Conservation (phyloP, 2,113 vertebrate species). For the Plectropomus leopardus region DNA sequence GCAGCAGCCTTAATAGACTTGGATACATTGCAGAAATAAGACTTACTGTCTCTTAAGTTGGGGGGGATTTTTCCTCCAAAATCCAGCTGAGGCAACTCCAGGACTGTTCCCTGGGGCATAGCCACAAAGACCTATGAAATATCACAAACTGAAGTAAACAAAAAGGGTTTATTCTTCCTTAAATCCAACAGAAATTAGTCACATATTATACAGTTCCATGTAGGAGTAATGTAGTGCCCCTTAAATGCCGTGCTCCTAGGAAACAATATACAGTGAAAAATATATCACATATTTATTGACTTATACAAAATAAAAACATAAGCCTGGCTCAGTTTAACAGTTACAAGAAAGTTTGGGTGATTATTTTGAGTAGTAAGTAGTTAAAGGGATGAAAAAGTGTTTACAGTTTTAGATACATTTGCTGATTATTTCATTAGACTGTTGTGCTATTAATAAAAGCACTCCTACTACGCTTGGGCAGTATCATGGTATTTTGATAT, state of each 20-base stretch:
- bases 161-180: not conserved
- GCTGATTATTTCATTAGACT: too few relatives aligned
- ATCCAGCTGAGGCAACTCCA: too few relatives aligned
- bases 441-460: not conserved
- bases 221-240: not conserved
- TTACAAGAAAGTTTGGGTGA: too few relatives aligned
- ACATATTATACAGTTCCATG: too few relatives aligned
- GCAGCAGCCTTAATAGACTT: not conserved
- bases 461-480: too few relatives aligned
- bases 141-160: not conserved
- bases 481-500: too few relatives aligned
- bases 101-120: not conserved
- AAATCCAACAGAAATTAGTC: not conserved
- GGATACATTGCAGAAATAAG: not conserved
- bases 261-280: not conserved
- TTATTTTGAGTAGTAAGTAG: too few relatives aligned
- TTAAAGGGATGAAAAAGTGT: too few relatives aligned
- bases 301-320: not conserved
- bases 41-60: not conserved
- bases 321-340: too few relatives aligned
- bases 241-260: not conserved
- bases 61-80: not conserved
- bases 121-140: not conserved
- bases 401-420: too few relatives aligned
- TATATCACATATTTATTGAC: not conserved